Base-by-base conservation (phyloP, 2,113 vertebrate genomes). In the Rhinoderma darwinii region DNA sequence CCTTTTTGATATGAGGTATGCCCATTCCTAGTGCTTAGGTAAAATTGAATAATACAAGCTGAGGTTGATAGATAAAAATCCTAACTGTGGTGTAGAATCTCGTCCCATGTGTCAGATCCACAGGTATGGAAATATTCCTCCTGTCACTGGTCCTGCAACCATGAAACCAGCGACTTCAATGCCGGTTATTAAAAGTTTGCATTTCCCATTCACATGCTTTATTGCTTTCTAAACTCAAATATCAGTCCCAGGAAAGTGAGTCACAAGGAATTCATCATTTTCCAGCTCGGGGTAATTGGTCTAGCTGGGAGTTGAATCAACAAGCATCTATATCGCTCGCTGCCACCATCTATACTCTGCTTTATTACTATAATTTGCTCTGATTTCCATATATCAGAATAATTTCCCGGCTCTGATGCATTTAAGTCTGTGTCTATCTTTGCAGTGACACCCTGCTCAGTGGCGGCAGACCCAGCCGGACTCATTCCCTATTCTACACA, bases 231-330 rank as follows among this genome's bases (percentile, higher is more conserved):
- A 51, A 72, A 51, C 66, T 72, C 32, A 83, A 70, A 72, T 72
- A 54, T 70, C 27, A 72, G 50, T 83, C 63, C 82, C 43, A n/a
- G 66, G 43, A 47, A 83, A 61, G 27, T 39, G 82, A 72, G 61
- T 35, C 43, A 51, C 54, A 35, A 51, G 82, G 82, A 83, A 83
- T 83, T 51, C 66, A 54, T 83, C 63, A 43, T 63, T 35, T 54
- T 44, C 82, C 82, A 3, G 43, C 32, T 72, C 44, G 39, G 82
- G 43, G 63, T 83, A 83, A 83, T 73, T 72, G 82, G 82, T 83
- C 44, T 51, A 83, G 82, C 63, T 73, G 82, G 82, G 82, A 83
- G 82, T 73, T 73, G 82, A 37, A n/a, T 83, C 82, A 51, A 50
- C 66, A 37, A 83, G 43, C 81, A 18, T 47, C 41, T 35, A 32